Percentiles rank a stretch among this genome's conserved stretches.
Evolutionary conservation across 2,113 vertebrate genomes (phyloP).

Genomic region (Apteryx mantelli): DNA sequence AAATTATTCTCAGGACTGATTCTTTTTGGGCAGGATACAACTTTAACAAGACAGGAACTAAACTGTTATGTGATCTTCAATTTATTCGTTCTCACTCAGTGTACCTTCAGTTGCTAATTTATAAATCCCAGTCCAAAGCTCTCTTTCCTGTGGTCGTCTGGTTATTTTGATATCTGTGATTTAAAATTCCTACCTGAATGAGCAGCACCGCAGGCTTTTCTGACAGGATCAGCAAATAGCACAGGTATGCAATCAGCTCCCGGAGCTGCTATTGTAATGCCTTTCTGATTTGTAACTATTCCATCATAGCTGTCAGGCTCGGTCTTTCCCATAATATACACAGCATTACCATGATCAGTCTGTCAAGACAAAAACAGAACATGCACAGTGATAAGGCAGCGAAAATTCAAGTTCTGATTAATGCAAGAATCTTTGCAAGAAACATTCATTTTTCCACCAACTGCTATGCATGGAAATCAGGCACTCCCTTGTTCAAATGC

Average conservation of each 20-base stretch:
- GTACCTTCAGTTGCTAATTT: neutral
- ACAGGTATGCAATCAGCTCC: constrained; percentile 94
- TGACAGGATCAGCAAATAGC: constrained; percentile 89
- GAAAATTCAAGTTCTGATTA: neutral
- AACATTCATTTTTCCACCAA: neutral
- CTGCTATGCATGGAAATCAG: neutral
- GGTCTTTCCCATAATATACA: constrained; percentile 84
- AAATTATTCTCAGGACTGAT: neutral
- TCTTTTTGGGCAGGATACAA: neutral
- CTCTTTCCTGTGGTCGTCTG: neutral
- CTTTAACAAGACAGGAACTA: neutral
- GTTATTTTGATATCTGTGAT: neutral
- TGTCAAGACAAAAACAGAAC: constrained; percentile 57
- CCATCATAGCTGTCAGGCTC: constrained; percentile 89
- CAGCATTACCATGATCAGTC: constrained; percentile 83
- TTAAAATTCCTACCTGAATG: constrained; percentile 85
- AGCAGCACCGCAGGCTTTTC: constrained; percentile 88
- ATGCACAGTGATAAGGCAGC: neutral
- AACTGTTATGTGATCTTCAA: neutral
- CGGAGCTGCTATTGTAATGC: constrained; percentile 85
- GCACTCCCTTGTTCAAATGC: neutral
- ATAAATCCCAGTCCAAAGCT: neutral
- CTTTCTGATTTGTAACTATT: constrained; percentile 84
- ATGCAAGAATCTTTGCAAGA: neutral
- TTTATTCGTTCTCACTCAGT: neutral